Base-by-base conservation (phyloP, 2,797 vertebrate genomes). In the Sebastes diaconus region DNA sequence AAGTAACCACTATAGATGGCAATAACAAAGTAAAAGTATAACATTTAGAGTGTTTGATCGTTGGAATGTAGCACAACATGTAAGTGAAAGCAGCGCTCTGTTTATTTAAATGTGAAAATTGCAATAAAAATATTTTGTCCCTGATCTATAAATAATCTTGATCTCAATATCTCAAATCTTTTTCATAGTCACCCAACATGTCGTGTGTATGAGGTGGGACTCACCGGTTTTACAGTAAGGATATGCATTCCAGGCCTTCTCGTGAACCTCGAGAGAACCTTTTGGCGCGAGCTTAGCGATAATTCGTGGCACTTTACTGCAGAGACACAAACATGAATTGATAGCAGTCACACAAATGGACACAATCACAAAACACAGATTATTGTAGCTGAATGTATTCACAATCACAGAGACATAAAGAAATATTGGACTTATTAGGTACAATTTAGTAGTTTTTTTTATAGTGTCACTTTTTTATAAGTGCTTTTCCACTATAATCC, bases 181-280 rank as follows among this genome's bases (percentile, higher is more conserved):
- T 20, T 50, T 50, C 46, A 50, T 20, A 50, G 18, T 50, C 46
- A 54, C 8, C 57, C 4, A 59, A 27, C 25, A 58, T 27, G 24
- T 58, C 7, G 25, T 61, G 29, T 39, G 25, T 20, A 9, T 16
- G n/a, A 3, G 11, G 18, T 39, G 57, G 13, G 10, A 95, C 96
- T 96, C 92, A 99, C 98, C 93, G 0, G 98, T 99, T 93, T 95
- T 95, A 92, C 98, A 99, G 92, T 98, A 99, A 6, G 99, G 99
- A 86, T 98, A 99, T 27, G 98, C 99, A 71, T 99, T 99, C 99
- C 99, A 99, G 11, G 98, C 98, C 93, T 99, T 95, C 92, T 99
- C 99, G 0, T 99, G 97, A 68, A 99, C 94, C 84, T 96, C 96
- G 22, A 99, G 95, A 74, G 98, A 95, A 86, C 95, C 95, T 88